Evolutionary conservation across 2,113 vertebrate genomes (phyloP), one percentile per base, ranked within the genome.

Genomic region (Corydoras maculifer): DNA sequence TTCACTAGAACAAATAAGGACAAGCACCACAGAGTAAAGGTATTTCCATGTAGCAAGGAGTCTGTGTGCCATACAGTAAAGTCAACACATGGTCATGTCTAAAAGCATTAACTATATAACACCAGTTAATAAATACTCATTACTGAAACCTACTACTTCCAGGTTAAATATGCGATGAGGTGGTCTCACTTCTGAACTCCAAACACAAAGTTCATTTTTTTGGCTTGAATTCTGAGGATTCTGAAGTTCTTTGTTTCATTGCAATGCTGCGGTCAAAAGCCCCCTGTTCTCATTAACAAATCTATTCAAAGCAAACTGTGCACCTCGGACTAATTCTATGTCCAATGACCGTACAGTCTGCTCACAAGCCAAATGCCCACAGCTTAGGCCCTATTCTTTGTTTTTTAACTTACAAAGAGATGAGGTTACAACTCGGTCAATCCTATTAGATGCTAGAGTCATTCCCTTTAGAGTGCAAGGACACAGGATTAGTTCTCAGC

Each of bases 371-470:
- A 71, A 83, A 85, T 76, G 82, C 78, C 35, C 70, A 58, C 74
- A 83, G 67, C 59, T 81, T 75, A 78, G 68, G 71, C 81, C 78
- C 82, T 73, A 82, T 79, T 75, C 60, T 64, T 58, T 54, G 66
- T 74, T 78, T 83, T 79, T 64, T 69, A 43, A 86, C 85, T 83
- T 70, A 79, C 43, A 55, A 78, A 63, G 25, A 69, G 55, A 81
- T 31, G 59, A 65, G 58, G 75, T 84, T 84, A 82, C 72, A 71
- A 84, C 68, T 72, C 81, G 77, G 83, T 77, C 80, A 83, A 30
- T 62, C 78, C 65, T 83, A 80, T 81, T 82, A 75, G 79, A 78
- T 79, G 78, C 81, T 82, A 77, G 76, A 82, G 78, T 81, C 77
- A 65, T 76, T 58, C 67, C 54, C 59, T 63, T 64, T 64, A 59